Percentiles rank a stretch among this genome's conserved stretches.
Evolutionary conservation across 2,888 invertebrate species (phyloP).

Genomic region (Coleophora flavipennella): DNA sequence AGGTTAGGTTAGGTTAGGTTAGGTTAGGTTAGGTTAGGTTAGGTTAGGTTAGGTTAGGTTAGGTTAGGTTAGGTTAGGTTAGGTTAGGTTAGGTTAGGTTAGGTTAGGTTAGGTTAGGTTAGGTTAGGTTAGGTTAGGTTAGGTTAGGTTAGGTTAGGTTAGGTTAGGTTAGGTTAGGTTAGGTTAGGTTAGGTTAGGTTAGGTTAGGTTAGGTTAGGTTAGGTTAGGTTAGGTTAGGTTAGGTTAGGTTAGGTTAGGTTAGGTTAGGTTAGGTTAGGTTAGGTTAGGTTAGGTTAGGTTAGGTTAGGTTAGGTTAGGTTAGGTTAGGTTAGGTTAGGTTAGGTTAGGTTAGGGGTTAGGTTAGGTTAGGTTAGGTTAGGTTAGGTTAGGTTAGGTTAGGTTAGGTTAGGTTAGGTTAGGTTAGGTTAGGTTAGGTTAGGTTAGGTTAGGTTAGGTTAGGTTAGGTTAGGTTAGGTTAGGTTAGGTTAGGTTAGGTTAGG

Average conservation of each 20-base stretch:
- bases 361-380: no score
- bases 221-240: conserved; percentile 15
- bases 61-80: not conserved
- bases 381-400: no score
- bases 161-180: conserved; percentile 14
- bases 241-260: conserved; percentile 14
- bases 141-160: conserved; percentile 14
- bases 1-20: conserved; percentile 11
- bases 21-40: conserved; percentile 6
- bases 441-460: no score
- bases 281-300: no score
- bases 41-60: conserved; percentile 4
- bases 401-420: no score
- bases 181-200: conserved; percentile 15
- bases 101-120: conserved; percentile 10
- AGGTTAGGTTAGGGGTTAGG: no score
- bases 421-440: no score
- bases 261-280: conserved; percentile 16
- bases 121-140: conserved; percentile 14
- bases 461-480: no score
- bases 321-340: no score
- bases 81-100: not conserved
- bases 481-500: no score
- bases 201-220: conserved; percentile 12
- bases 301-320: no score